A percentile compares a stretch with the other conserved stretches of the same genome.
Evolutionary conservation across 1,140 invertebrate species (phyloP).

Genomic region (Metaphire vulgaris): DNA sequence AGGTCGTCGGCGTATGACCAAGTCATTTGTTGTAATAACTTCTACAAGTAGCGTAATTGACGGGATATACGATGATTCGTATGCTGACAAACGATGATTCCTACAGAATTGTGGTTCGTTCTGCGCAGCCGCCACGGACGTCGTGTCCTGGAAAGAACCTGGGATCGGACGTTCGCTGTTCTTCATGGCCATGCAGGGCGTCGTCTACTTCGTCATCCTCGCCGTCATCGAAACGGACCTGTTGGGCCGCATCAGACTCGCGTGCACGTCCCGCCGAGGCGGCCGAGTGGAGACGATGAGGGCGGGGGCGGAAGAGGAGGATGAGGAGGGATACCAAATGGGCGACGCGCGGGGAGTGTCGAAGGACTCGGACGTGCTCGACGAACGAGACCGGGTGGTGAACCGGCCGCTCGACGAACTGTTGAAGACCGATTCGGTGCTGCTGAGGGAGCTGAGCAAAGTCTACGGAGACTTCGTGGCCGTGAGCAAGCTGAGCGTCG

Average conservation of each 20-base stretch:
- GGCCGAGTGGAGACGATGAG: neutral
- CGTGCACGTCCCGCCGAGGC: neutral
- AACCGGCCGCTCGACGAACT: neutral
- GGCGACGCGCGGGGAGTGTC: neutral
- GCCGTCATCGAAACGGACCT: slow-evolving; percentile 53
- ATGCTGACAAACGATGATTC: neutral
- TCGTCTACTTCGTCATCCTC: slow-evolving; percentile 55
- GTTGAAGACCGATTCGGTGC: slow-evolving; percentile 1
- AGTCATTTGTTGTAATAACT: too few species aligned
- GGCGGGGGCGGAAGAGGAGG: too few species aligned
- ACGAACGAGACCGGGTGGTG: neutral
- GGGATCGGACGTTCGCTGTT: slow-evolving; percentile 58
- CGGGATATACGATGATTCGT: too few species aligned
- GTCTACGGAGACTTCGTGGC: slow-evolving; percentile 14
- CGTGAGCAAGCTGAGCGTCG: slow-evolving; percentile 16
- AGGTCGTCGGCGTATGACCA: too few species aligned
- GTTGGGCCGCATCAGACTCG: slow-evolving; percentile 9
- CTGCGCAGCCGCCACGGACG: slow-evolving; percentile 2
- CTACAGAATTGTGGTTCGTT: slow-evolving; percentile 17
- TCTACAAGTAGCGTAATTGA: too few species aligned
- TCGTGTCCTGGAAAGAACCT: slow-evolving; percentile 11
- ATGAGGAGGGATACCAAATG: neutral
- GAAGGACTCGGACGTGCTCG: slow-evolving; percentile 6
- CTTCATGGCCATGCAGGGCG: slow-evolving; percentile 55
- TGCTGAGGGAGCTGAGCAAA: slow-evolving; percentile 8